Evolutionary conservation across 2,888 invertebrate species (phyloP), one percentile per base, ranked within the genome.

Genomic region (Trissoscelio sp.): DNA sequence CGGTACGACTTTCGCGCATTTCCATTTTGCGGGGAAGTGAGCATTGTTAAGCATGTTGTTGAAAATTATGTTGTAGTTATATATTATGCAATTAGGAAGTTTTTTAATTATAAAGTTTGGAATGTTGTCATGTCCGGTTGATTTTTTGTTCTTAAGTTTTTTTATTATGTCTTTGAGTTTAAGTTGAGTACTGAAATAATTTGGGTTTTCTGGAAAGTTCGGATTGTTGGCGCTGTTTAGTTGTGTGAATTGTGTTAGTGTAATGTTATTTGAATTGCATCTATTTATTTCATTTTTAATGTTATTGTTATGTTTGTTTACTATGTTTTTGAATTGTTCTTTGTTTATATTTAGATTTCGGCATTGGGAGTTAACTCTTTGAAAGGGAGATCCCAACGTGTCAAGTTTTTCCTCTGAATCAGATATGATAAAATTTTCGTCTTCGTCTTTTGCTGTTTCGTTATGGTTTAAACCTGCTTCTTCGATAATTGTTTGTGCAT

Each of bases 1-100:
- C 0, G 85, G 62, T 0, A 86, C 82, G 0, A 86, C 58, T 74
- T 86, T 87, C 0, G 85, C 85, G 9, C 18, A 73, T 77, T 84
- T 85, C 84, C 84, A 85, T 2, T 11, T 66, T 0, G 20, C 34
- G 0, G 89, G 88, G 82, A 88, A 88, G 28, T 85, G 82, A 3
- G 64, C 81, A 14, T 83, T 85, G 11, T 89, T 88, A 11, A 82
- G 57, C 0, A 46, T 62, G 22, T 83, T 84, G 16, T 81, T 84
- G 22, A 84, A 84, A 0, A 44, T 0, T 18, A 81, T 80, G 0
- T 39, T 44, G 16, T 78, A 78, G 7, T 16, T 11, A 0, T n/a
- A 0, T 1, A 79, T 53, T 0, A 58, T 31, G 6, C 12, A 12
- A 7, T 0, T 4, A 0, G 81, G 66, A 0, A 74, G 20, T 7